Conservation (phyloP, 2,888 invertebrate genomes). For the Diaphora mendica region DNA sequence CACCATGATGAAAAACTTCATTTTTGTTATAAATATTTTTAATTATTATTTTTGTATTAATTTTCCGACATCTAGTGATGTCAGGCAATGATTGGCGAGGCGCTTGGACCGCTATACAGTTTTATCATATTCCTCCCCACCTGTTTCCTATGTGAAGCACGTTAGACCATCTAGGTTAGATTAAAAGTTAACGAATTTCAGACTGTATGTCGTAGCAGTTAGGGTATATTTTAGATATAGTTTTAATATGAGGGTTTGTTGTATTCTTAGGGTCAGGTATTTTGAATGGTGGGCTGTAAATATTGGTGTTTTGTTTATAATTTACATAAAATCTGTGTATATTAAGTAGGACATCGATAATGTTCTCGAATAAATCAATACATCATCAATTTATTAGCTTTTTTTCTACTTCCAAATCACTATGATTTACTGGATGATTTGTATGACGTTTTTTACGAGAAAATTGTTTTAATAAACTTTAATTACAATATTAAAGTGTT, state of each 20-base stretch:
- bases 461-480: not conserved
- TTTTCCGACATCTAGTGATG: constrained; percentile 80
- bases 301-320: constrained; percentile 35
- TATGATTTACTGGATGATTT: not conserved
- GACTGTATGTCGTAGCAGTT: constrained; percentile 52
- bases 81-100: constrained; percentile 79
- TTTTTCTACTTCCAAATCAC: constrained; percentile 1
- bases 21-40: constrained; percentile 56
- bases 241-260: constrained; percentile 40
- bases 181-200: constrained; percentile 69
- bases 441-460: not conserved
- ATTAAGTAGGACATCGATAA: constrained; percentile 14
- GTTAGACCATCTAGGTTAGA: constrained; percentile 74
- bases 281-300: constrained; percentile 41
- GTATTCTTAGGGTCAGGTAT: constrained; percentile 46
- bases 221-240: constrained; percentile 25
- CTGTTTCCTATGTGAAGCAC: constrained; percentile 59
- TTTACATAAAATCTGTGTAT: constrained; percentile 35
- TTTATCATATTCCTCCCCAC: constrained; percentile 82
- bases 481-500: not conserved
- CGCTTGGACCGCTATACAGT: constrained; percentile 73
- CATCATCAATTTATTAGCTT: not conserved
- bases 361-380: constrained; percentile 14
- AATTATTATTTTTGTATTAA: constrained; percentile 48
- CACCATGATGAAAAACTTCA: constrained; percentile 71